Conservation (phyloP, 2,113 vertebrate species). For the Alaudala cheleensis region DNA sequence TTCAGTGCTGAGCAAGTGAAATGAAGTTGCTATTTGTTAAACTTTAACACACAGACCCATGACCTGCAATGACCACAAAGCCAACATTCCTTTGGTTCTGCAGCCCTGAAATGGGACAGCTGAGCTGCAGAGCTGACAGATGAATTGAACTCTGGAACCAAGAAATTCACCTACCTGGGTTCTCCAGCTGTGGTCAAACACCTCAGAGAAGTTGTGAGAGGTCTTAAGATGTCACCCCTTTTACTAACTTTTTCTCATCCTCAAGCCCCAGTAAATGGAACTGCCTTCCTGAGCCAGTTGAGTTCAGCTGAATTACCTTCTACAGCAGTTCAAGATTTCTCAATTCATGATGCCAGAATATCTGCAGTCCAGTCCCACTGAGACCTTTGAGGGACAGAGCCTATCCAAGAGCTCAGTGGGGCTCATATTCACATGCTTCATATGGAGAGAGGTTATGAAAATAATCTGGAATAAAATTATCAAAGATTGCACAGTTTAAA, state of each 20-base stretch:
- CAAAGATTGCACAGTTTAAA: not conserved
- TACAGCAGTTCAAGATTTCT: not conserved
- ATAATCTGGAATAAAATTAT: not conserved
- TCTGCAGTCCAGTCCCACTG: not conserved
- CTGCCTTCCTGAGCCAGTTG: not conserved
- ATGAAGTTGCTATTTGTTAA: not conserved
- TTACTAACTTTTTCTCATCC: not conserved
- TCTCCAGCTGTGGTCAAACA: not conserved
- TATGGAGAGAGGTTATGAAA: not conserved
- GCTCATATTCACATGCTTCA: rapidly evolving
- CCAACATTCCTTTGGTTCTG: not conserved
- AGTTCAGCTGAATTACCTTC: not conserved
- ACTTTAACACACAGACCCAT: not conserved
- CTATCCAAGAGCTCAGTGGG: not conserved
- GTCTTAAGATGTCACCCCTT: not conserved
- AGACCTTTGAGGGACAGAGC: not conserved
- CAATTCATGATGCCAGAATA: not conserved
- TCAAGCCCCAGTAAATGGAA: not conserved
- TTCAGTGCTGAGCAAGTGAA: not conserved
- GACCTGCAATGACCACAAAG: not conserved
- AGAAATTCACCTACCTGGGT: not conserved
- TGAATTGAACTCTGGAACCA: not conserved
- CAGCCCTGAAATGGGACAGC: not conserved
- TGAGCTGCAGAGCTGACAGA: not conserved
- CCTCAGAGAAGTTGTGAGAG: not conserved